Percentiles rank a stretch among this genome's conserved stretches.
phyloP scores from a whole-genome alignment of 2,113 vertebrate species.

The Junco hyemalis region DNA sequence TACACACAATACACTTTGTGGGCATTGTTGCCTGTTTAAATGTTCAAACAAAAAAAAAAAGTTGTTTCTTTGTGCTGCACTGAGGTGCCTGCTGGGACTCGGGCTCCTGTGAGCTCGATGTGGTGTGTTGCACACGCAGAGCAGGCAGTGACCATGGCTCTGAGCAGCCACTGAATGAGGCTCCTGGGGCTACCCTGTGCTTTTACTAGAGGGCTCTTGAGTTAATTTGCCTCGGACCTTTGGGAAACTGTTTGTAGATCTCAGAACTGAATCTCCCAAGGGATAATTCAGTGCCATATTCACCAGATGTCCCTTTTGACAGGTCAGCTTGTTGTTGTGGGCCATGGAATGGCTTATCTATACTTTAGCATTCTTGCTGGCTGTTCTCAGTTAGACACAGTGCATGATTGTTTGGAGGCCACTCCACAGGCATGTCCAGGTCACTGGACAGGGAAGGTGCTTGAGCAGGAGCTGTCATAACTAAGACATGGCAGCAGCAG shows the following conservation, averaged over 20 bases:
- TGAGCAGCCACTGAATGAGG: not conserved
- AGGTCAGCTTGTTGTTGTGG: not conserved
- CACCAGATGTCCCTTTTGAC: not conserved
- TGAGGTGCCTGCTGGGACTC: not conserved
- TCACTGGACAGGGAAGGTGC: not conserved
- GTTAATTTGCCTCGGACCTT: not conserved
- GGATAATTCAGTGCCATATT: not conserved
- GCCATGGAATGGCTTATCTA: not conserved
- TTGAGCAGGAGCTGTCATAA: not conserved
- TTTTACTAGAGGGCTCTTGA: not conserved
- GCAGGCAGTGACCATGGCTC: not conserved
- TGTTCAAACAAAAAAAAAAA: slow-evolving; percentile 26
- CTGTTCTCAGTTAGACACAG: not conserved
- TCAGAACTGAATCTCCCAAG: not conserved
- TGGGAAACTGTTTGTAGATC: not conserved
- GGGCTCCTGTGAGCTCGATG: not conserved
- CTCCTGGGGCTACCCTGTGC: not conserved
- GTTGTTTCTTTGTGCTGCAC: not conserved
- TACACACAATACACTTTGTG: not conserved
- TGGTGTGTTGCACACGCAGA: not conserved
- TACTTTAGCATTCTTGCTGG: not conserved
- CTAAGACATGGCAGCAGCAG: not conserved
- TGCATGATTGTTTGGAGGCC: rapidly evolving
- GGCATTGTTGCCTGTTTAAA: slow-evolving; percentile 48
- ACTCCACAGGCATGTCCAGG: not conserved